Evolutionary conservation across 2,797 vertebrate species (phyloP).

Genomic region (Sebastiscus albofasciatus): DNA sequence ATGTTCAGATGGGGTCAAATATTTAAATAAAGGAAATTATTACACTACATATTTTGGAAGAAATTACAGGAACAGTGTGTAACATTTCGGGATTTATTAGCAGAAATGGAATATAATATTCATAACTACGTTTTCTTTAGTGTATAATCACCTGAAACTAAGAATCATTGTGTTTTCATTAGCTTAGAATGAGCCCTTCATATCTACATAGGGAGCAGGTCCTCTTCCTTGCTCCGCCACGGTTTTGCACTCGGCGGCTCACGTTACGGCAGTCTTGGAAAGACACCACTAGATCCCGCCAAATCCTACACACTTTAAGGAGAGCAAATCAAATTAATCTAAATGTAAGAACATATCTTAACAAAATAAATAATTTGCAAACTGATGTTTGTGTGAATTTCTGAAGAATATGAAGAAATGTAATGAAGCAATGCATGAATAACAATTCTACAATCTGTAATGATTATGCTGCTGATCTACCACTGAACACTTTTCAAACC

Average conservation of each 20-base stretch:
- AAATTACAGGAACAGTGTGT: background rate
- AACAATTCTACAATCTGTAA: background rate
- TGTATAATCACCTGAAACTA: too few relatives aligned
- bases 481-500: background rate
- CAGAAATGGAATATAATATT: too few relatives aligned
- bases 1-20: background rate
- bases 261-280: too few relatives aligned
- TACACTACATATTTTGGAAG: background rate
- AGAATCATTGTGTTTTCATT: too few relatives aligned
- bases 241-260: too few relatives aligned
- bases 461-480: background rate
- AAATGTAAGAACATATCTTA: background rate
- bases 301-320: too few relatives aligned
- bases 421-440: background rate
- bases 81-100: too few relatives aligned
- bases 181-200: too few relatives aligned
- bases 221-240: too few relatives aligned
- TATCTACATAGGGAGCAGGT: too few relatives aligned
- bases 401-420: background rate
- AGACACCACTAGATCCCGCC: too few relatives aligned
- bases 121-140: too few relatives aligned
- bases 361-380: background rate
- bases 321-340: background rate
- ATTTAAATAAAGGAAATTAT: background rate
- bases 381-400: background rate